These are phyloP conservation scores for Nysson spinosus DNA, from an alignment of 2,888 invertebrate species.

Conservation along the genomic window DNA sequence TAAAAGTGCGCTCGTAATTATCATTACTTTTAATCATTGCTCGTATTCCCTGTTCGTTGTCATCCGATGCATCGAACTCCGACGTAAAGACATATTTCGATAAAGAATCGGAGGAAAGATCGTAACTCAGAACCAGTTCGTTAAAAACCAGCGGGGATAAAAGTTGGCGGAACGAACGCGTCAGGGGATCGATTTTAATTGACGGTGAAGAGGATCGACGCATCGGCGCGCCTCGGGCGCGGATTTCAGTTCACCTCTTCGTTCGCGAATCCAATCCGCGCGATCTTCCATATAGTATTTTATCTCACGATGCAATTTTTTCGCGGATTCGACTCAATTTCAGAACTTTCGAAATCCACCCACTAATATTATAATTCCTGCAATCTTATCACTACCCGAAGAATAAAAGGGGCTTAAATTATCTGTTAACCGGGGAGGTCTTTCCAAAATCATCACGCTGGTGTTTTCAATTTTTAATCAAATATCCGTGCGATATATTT, in stretches of 20 bases:
- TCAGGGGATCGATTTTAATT: conserved; percentile 1
- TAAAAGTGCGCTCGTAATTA: not conserved
- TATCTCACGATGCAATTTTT: too few relatives aligned
- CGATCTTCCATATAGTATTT: too few relatives aligned
- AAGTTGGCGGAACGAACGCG: not conserved
- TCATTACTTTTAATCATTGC: not conserved
- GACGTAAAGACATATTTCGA: conserved; percentile 1
- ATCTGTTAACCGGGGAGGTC: too few relatives aligned
- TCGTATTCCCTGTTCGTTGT: conserved; percentile 10
- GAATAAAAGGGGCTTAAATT: too few relatives aligned
- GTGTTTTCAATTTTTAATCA: too few relatives aligned
- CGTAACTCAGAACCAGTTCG: conserved; percentile 3
- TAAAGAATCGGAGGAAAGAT: not conserved
- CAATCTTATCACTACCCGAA: too few relatives aligned
- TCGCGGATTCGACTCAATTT: too few relatives aligned
- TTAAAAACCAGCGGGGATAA: not conserved
- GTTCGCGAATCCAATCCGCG: too few relatives aligned
- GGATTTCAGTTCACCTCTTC: not conserved
- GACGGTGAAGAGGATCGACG: conserved; percentile 1
- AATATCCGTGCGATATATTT: too few relatives aligned
- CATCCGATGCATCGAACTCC: conserved; percentile 24
- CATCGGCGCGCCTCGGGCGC: not conserved
- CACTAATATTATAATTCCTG: too few relatives aligned
- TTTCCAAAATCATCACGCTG: too few relatives aligned
- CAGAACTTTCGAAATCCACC: too few relatives aligned